Conservation (phyloP, 2,797 vertebrate genomes). For the Adrianichthys oophorus region DNA sequence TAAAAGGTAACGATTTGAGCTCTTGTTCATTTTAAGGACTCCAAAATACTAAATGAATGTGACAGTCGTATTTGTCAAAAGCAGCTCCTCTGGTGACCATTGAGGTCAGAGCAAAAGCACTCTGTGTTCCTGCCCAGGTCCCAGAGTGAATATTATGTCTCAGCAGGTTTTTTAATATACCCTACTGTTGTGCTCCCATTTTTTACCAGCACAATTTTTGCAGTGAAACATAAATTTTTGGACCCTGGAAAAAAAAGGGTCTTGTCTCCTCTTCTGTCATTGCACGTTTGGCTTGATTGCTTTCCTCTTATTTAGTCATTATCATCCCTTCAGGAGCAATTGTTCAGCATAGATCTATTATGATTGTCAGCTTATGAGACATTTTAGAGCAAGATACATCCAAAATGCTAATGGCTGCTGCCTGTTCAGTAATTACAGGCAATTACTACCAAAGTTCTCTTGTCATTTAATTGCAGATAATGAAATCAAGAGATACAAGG, state of each 20-base stretch:
- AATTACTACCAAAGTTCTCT: constrained; percentile 76
- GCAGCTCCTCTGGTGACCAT: constrained; percentile 21
- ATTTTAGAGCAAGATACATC: constrained; percentile 66
- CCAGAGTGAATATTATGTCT: constrained; percentile 34
- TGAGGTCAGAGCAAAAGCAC: constrained; percentile 37
- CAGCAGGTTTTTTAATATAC: constrained; percentile 13
- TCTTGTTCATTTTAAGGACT: constrained; percentile 31
- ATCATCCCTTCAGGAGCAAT: constrained; percentile 58
- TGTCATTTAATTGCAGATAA: constrained; percentile 73
- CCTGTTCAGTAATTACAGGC: constrained; percentile 70
- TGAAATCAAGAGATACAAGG: constrained; percentile 63
- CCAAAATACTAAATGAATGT: constrained; percentile 10
- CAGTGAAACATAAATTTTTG: neutral
- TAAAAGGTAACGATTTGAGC: constrained; percentile 27
- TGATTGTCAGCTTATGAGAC: constrained; percentile 35
- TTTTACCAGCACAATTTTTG: neutral
- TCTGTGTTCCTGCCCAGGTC: constrained; percentile 17
- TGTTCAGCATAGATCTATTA: constrained; percentile 40
- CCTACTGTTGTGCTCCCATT: neutral
- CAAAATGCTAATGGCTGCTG: constrained; percentile 72
- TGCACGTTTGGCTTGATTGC: constrained; percentile 38
- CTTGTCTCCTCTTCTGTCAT: constrained; percentile 13
- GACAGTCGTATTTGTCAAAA: constrained; percentile 36
- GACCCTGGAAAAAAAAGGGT: constrained; percentile 4
- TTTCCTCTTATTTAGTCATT: constrained; percentile 45